Base-by-base conservation (phyloP, 2,888 invertebrate genomes). In the Drosophila subquinaria region DNA sequence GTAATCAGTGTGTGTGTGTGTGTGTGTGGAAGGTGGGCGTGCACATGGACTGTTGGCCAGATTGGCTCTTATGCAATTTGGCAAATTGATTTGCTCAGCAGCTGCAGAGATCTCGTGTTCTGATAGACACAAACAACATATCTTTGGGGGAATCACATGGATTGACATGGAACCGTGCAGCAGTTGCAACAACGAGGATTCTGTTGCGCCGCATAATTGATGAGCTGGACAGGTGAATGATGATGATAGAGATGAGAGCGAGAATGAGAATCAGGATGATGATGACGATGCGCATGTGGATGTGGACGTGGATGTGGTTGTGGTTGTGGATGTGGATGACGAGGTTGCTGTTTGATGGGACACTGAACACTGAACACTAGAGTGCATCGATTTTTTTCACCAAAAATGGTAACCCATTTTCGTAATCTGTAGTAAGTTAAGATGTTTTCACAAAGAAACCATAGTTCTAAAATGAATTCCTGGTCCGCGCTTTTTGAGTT, bases 131-230 rank as follows among this genome's bases (percentile, higher is more conserved):
- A 65, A 57, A 56, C 57, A 59, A 40, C 33, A 33, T 23, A 43
- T 36, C 35, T 62, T 36, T 15, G n/a, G 45, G 36, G 30, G 30
- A 30, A 8, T 30, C 30, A 30, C 30, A 30, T 8, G 30, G 52
- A 43, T 35, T 52, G 13, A 36, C 52, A 50, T 60, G 38, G 53
- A 51, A 60, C 55, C 45, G 20, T 45, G 63, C 50, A 48, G 40
- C 51, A 36, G 30, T 27, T 59, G 63, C 62, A 70, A 61, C 71
- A 60, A 64, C 51, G 60, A 63, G 59, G 40, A 68, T 63, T 63
- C 56, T 61, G 69, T 61, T 66, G 71, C 50, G 63, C 11, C 73
- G 77, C 78, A 79, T 77, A 77, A 77, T 69, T 79, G 81, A 79
- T 79, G 81, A 77, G 61, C 52, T 62, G 62, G 45, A 47, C 48